These are phyloP conservation scores for Zapornia atra DNA, from an alignment of 2,113 vertebrate species.

Conservation along the genomic window DNA sequence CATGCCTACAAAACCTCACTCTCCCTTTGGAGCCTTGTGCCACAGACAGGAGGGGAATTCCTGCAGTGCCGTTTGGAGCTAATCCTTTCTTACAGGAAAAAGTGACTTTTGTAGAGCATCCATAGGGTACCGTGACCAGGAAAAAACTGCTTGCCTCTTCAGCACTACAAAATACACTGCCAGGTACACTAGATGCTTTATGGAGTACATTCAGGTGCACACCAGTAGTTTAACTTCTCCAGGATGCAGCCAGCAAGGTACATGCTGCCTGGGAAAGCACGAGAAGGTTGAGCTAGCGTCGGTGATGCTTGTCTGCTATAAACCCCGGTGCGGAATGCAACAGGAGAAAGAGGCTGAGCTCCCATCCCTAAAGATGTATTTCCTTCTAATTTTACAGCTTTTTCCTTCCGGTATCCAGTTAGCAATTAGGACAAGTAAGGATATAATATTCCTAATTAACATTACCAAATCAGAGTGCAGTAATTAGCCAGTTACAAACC, in stretches of 20 bases:
- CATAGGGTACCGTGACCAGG: not conserved
- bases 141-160: not conserved
- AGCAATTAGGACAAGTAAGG: not conserved
- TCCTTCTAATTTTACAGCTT: not conserved
- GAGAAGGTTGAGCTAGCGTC: not conserved
- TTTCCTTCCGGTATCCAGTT: not conserved
- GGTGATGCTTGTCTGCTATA: not conserved
- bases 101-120: not conserved
- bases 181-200: fast-evolving
- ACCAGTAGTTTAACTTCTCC: not conserved
- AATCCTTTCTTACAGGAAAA: not conserved
- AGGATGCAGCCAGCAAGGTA: not conserved
- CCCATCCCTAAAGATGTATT: not conserved
- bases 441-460: conserved; percentile 11
- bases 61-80: not conserved
- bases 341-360: not conserved
- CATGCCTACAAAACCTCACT: not conserved
- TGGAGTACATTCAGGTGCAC: not conserved
- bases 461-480: conserved; percentile 6
- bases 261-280: not conserved
- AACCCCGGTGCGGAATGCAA: not conserved
- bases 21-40: not conserved
- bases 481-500: conserved; percentile 27
- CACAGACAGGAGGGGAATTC: conserved; percentile 9
- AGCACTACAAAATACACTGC: not conserved